Conservation (phyloP, 35 echinoderm and acorn worm species). For the Apostichopus californicus region DNA sequence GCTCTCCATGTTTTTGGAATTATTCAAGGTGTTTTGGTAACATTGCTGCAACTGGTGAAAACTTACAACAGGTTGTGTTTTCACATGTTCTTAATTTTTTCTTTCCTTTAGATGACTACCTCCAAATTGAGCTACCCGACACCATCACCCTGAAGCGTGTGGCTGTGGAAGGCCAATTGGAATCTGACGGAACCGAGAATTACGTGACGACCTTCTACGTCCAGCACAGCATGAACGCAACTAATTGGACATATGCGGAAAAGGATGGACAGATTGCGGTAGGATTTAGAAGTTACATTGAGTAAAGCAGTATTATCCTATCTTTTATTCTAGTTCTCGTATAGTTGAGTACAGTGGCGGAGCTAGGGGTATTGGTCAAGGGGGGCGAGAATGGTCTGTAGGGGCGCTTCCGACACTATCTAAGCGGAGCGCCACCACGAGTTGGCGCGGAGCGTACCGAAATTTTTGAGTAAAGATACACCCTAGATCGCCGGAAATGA, state of each 20-base stretch:
- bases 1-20: too few species aligned
- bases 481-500: too few species aligned
- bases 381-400: too few species aligned
- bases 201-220: slow-evolving; percentile 67
- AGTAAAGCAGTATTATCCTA: too few species aligned
- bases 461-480: too few species aligned
- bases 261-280: slow-evolving; percentile 55
- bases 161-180: slow-evolving; percentile 52
- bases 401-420: too few species aligned
- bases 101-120: slow-evolving; percentile 53
- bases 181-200: slow-evolving; percentile 11
- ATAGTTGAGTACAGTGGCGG: too few species aligned
- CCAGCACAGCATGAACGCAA: slow-evolving; percentile 39
- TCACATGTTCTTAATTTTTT: neutral
- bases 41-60: neutral
- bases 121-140: slow-evolving; percentile 74
- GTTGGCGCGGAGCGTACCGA: too few species aligned
- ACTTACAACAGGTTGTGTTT: neutral
- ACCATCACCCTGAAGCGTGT: slow-evolving; percentile 62
- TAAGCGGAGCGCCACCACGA: too few species aligned
- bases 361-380: too few species aligned
- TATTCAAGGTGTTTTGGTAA: too few species aligned
- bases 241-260: slow-evolving; percentile 50
- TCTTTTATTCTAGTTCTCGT: too few species aligned
- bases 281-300: neutral